These are phyloP conservation scores for Urosaurus nigricauda DNA, from an alignment of 2,797 vertebrate genomes.

Conservation along the genomic window DNA sequence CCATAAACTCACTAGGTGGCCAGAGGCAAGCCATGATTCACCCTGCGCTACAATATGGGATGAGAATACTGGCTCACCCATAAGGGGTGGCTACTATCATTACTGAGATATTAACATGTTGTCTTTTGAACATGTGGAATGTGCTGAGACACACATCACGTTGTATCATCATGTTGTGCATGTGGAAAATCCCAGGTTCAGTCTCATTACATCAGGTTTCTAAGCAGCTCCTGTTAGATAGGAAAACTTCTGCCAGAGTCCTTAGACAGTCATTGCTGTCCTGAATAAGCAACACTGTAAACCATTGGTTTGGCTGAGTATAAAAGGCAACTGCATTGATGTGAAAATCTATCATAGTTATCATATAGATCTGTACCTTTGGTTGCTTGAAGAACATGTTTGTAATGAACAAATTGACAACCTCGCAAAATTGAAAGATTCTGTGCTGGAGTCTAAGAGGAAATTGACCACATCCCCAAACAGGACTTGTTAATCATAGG, in stretches of 20 bases:
- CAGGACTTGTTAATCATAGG: no score
- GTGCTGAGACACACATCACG: neutral
- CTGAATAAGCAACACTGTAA: neutral
- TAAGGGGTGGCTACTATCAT: neutral
- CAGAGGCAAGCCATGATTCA: neutral
- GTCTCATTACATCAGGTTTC: no score
- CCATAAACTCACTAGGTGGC: neutral
- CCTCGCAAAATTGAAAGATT: no score
- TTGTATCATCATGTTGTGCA: neutral
- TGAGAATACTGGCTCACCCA: neutral
- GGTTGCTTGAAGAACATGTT: no score
- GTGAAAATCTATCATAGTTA: neutral
- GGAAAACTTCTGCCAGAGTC: neutral
- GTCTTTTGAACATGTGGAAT: neutral
- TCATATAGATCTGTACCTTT: neutral
- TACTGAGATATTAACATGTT: neutral
- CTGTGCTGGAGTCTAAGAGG: no score
- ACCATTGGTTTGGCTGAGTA: neutral
- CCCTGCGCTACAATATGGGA: neutral
- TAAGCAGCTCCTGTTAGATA: neutral
- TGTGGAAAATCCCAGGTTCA: neutral
- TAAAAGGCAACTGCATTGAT: neutral
- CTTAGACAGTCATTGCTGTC: neutral
- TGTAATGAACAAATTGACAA: no score
- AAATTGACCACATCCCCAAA: no score